Evolutionary conservation across 1,140 invertebrate species (phyloP).

Genomic region (Papilio glaucus): DNA sequence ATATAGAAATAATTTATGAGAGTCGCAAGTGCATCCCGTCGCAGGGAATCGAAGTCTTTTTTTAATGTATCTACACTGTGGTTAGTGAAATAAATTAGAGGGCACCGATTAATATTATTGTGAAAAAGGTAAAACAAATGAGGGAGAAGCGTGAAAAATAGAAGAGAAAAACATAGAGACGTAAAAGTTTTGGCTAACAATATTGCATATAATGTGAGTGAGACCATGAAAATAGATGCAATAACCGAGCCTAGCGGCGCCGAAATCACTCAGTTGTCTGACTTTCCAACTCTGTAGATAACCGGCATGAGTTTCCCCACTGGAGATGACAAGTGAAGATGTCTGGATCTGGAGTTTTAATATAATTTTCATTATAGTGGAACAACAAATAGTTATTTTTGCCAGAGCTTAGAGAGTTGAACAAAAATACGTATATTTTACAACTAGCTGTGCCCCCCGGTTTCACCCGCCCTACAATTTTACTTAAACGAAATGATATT

Average conservation of each 20-base stretch:
- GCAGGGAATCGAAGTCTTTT: no score
- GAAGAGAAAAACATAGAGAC: background rate
- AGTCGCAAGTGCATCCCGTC: no score
- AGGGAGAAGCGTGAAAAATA: background rate
- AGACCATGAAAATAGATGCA: background rate
- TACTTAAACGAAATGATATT: no score
- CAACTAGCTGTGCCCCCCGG: no score
- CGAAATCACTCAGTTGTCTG: constrained; percentile 15
- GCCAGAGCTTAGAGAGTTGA: background rate
- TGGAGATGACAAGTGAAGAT: constrained; percentile 5
- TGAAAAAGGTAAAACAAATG: no score
- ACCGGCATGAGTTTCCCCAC: constrained; percentile 7
- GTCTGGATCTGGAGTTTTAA: background rate
- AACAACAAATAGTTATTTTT: background rate
- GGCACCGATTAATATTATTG: no score
- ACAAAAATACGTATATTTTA: no score
- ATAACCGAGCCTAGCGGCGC: background rate
- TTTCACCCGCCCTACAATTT: no score
- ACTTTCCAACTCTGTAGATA: constrained; percentile 9
- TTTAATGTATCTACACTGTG: no score
- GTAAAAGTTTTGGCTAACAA: background rate
- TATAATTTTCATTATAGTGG: no score
- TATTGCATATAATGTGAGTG: background rate
- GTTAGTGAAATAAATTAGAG: no score
- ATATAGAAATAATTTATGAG: no score